phyloP scores from a whole-genome alignment of 2,113 vertebrate genomes.

The Pygoscelis adeliae region DNA sequence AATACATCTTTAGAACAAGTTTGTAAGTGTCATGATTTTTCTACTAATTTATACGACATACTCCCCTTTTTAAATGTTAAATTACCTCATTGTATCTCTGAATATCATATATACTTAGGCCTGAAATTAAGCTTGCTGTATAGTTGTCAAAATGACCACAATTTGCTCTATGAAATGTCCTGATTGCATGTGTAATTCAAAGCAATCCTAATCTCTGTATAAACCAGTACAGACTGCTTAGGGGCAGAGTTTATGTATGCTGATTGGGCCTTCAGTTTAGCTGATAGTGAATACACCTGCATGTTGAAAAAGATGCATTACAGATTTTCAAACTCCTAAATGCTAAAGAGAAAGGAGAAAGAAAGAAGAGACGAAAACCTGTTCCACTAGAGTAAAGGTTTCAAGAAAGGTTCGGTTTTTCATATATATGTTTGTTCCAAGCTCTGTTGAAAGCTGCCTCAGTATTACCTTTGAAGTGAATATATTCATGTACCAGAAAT shows the following conservation, averaged over 20 bases:
- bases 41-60: constrained; percentile 75
- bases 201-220: constrained; percentile 67
- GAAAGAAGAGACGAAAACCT: neutral
- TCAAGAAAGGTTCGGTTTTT: neutral
- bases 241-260: constrained; percentile 68
- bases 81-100: constrained; percentile 82
- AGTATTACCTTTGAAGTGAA: neutral
- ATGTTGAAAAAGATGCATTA: neutral
- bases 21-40: constrained; percentile 79
- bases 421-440: neutral
- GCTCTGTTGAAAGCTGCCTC: constrained; percentile 3
- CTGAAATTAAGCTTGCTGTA: constrained; percentile 73
- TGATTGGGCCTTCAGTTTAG: constrained; percentile 73
- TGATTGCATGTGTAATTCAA: constrained; percentile 81
- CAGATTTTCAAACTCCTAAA: neutral
- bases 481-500: neutral
- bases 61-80: constrained; percentile 75
- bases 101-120: constrained; percentile 72
- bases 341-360: neutral
- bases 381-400: neutral
- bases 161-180: constrained; percentile 81
- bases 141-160: constrained; percentile 82
- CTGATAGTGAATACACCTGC: constrained; percentile 44
- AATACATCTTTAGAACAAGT: constrained; percentile 78
- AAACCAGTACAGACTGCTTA: constrained; percentile 43